These are phyloP conservation scores for Ramazzottius varieornatus DNA, from an alignment of 2,888 invertebrate genomes.

Conservation along the genomic window DNA sequence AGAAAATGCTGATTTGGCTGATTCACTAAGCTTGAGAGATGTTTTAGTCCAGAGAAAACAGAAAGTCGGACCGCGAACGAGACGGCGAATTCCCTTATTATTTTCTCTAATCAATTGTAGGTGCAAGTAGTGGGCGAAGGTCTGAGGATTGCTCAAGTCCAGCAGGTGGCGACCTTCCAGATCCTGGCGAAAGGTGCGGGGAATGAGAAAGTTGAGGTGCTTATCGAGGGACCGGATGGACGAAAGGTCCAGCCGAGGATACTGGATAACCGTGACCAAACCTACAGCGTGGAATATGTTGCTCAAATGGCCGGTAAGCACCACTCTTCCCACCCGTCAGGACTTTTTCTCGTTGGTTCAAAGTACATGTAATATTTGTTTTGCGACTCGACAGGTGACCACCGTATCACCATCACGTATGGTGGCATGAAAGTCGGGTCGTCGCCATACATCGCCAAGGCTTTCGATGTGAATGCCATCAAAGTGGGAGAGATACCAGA, in stretches of 20 bases:
- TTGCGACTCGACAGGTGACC: constrained; percentile 36
- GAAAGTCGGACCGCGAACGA: too few relatives aligned
- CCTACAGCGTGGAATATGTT: constrained; percentile 66
- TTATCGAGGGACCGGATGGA: constrained; percentile 42
- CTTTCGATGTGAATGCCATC: constrained; percentile 74
- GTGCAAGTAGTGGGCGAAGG: constrained; percentile 1
- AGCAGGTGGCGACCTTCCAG: not conserved
- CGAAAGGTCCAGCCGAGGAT: constrained; percentile 68
- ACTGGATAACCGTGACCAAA: constrained; percentile 48
- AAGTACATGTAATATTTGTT: constrained; percentile 2
- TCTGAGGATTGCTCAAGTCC: not conserved
- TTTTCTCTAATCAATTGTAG: too few relatives aligned
- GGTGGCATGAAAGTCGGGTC: constrained; percentile 48
- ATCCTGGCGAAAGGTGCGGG: not conserved
- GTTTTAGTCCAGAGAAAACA: too few relatives aligned
- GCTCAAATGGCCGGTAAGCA: constrained; percentile 43
- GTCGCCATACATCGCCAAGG: constrained; percentile 77
- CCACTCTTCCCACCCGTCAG: too few relatives aligned
- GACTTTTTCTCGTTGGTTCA: not conserved
- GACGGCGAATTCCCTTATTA: too few relatives aligned
- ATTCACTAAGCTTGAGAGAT: too few relatives aligned
- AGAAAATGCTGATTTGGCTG: too few relatives aligned
- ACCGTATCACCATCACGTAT: constrained; percentile 59
- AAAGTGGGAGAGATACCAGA: constrained; percentile 68
- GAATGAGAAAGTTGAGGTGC: not conserved